phyloP scores from a whole-genome alignment of 2,113 vertebrate genomes.

The Alethe castanea region DNA sequence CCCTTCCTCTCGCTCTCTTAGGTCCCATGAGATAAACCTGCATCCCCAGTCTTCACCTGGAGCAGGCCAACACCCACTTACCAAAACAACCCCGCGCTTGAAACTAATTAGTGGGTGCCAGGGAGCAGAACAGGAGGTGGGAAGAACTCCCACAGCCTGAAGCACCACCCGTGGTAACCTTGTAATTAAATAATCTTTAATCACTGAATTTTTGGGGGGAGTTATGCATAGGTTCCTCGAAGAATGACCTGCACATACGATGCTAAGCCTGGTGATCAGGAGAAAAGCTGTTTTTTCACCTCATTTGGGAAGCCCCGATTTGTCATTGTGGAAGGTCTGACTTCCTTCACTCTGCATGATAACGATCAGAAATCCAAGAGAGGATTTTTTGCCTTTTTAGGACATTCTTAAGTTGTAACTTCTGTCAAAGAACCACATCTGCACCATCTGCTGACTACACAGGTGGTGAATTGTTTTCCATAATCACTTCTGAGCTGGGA shows the following conservation, averaged over 20 bases:
- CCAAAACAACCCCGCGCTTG: neutral
- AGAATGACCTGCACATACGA: fast-evolving
- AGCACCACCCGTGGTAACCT: neutral
- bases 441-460: neutral
- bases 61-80: neutral
- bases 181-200: neutral
- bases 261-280: neutral
- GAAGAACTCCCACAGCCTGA: neutral
- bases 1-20: neutral
- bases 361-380: neutral
- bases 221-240: fast-evolving
- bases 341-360: neutral
- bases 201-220: no score
- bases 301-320: neutral
- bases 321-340: neutral
- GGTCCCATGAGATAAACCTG: neutral
- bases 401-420: neutral
- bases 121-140: neutral
- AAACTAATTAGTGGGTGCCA: neutral
- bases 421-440: neutral
- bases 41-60: neutral
- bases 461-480: neutral
- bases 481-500: neutral
- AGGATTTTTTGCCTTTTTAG: neutral
- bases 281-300: neutral